Base-by-base conservation (phyloP, 2,888 invertebrate species). In the Ormyrus pomaceus region DNA sequence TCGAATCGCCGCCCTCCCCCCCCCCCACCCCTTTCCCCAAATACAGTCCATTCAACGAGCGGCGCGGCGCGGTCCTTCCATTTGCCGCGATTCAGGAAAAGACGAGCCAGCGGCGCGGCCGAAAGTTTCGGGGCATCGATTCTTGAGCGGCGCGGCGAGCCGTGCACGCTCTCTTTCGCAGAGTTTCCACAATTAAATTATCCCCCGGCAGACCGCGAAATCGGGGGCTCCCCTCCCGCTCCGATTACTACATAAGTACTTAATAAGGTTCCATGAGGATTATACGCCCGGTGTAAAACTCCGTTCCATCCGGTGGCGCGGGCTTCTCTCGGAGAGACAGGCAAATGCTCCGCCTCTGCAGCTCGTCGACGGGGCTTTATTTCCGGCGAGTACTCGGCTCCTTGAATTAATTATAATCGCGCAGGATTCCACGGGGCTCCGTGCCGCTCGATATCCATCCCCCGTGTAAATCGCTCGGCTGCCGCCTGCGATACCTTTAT, bases 161-260 rank as follows among this genome's bases (percentile, higher is more conserved):
- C 45, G 11, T 55, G 4, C 19, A 19, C 34, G 34, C 48, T 56
- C 68, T 6, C 53, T 45, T 4, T 13, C 13, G 8, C 59, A 71
- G 13, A 78, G 68, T 73, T 34, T 69, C 62, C 69, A n/a, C 82
- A 78, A 81, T 81, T 75, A 78, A 81, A 81, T 78, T 78, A 81
- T 70, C 79, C 71, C 10, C 0, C 13, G 13, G 50, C 9, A 61
- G 34, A 61, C 76, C 68, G 61, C 76, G 46, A 61, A 68, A 76
- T 69, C 59, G 61, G 19, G 45, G 48, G 45, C 55, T 10, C 56
- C 19, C 48, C 56, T 51, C 55, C 48, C 13, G 53, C 19, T 61
- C 53, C 66, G 19, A 19, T 50, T 10, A 0, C 61, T 65, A 58
- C 75, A 53, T 75, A 78, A 81, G 81, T 81, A 78, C 77, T 77